Conservation (phyloP, 2,797 vertebrate species). For the Notoglanidium macrostoma region DNA sequence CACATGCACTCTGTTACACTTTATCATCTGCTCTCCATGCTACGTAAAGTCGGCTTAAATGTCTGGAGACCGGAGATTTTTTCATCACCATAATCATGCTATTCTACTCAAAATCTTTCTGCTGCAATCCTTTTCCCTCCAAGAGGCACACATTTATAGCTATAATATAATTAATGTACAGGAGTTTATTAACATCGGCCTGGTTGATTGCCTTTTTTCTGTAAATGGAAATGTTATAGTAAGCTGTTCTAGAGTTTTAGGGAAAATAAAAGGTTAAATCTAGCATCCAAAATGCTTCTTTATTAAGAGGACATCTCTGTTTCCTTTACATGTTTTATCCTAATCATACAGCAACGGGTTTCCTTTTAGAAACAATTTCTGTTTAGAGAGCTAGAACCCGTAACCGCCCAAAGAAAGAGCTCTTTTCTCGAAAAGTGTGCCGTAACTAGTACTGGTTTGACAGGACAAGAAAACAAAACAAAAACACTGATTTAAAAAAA, state of each 20-base stretch:
- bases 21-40: constrained; percentile 44
- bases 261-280: neutral
- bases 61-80: constrained; percentile 35
- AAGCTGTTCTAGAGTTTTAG: neutral
- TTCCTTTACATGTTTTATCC: neutral
- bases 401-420: neutral
- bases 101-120: constrained; percentile 13
- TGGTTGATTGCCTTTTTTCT: constrained; percentile 28
- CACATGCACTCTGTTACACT: constrained; percentile 33
- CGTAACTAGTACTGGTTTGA: neutral
- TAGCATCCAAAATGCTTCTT: neutral
- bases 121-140: constrained; percentile 20
- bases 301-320: neutral
- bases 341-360: neutral
- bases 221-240: neutral
- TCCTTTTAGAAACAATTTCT: neutral
- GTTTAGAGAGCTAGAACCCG: neutral
- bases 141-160: constrained; percentile 10
- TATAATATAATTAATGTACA: constrained; percentile 26
- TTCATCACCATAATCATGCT: constrained; percentile 17
- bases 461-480: neutral
- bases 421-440: neutral
- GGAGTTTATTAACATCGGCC: constrained; percentile 1
- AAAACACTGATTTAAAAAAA: neutral
- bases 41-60: constrained; percentile 43